Evolutionary conservation across 2,797 vertebrate genomes (phyloP).

Genomic region (Momotus momota): DNA sequence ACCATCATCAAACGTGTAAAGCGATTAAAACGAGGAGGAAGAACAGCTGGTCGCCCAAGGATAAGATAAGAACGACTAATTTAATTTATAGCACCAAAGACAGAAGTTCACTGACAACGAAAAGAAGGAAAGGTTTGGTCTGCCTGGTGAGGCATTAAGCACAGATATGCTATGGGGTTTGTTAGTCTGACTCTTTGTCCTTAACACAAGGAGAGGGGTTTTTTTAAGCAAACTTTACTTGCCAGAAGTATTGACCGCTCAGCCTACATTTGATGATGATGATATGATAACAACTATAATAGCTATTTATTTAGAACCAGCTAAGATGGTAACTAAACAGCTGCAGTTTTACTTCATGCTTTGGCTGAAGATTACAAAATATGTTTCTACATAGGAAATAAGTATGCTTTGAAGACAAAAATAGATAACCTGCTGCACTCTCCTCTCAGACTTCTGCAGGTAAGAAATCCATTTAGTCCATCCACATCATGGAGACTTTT

Average conservation of each 20-base stretch:
- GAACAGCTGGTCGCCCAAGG: background rate
- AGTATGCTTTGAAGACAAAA: background rate
- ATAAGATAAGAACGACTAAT: background rate
- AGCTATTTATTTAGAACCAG: background rate
- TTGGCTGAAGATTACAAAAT: background rate
- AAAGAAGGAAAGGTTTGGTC: background rate
- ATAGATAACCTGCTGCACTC: background rate
- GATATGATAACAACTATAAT: background rate
- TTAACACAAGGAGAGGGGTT: rapidly evolving
- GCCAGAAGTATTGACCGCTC: background rate
- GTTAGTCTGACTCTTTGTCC: background rate
- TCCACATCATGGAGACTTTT: background rate
- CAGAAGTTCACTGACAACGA: background rate
- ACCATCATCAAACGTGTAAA: background rate
- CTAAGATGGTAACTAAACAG: background rate
- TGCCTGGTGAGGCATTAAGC: background rate
- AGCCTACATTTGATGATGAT: background rate
- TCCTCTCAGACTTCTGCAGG: background rate
- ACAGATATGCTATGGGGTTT: background rate
- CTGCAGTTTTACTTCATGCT: background rate
- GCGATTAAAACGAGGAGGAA: background rate
- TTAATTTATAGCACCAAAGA: background rate
- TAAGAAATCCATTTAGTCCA: background rate
- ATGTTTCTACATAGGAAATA: background rate
- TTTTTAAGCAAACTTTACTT: background rate